phyloP scores from a whole-genome alignment of 2,797 vertebrate species.

The Argya squamiceps region DNA sequence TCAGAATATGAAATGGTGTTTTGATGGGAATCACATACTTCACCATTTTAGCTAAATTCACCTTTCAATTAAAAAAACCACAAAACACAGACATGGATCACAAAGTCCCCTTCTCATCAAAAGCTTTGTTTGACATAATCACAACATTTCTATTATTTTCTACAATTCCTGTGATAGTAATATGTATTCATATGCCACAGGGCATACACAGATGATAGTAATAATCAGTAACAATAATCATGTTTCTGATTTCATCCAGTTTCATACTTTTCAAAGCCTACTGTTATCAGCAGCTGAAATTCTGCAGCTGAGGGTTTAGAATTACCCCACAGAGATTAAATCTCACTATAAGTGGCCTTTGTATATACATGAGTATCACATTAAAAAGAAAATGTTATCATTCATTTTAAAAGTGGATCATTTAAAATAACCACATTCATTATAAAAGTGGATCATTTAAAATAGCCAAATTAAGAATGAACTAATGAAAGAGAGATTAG shows the following conservation, averaged over 20 bases:
- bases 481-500: neutral
- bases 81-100: neutral
- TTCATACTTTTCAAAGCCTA: slow-evolving; percentile 1
- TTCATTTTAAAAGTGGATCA: neutral
- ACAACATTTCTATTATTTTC: slow-evolving; percentile 5
- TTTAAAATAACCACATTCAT: neutral
- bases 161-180: neutral
- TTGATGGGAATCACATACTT: neutral
- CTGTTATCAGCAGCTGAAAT: slow-evolving; percentile 7
- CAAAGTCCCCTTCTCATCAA: neutral
- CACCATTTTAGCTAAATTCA: neutral
- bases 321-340: neutral
- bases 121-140: neutral
- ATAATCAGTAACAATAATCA: slow-evolving; percentile 30
- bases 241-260: slow-evolving; percentile 11
- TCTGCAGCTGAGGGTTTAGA: neutral
- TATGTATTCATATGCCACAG: neutral
- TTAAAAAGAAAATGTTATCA: neutral
- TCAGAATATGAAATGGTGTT: neutral
- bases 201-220: neutral
- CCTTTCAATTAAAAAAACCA: neutral
- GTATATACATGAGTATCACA: neutral
- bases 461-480: neutral
- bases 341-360: neutral
- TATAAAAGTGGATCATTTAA: neutral